Conservation (phyloP, 2,113 vertebrate species). For the Craseonycteris thonglongyai region DNA sequence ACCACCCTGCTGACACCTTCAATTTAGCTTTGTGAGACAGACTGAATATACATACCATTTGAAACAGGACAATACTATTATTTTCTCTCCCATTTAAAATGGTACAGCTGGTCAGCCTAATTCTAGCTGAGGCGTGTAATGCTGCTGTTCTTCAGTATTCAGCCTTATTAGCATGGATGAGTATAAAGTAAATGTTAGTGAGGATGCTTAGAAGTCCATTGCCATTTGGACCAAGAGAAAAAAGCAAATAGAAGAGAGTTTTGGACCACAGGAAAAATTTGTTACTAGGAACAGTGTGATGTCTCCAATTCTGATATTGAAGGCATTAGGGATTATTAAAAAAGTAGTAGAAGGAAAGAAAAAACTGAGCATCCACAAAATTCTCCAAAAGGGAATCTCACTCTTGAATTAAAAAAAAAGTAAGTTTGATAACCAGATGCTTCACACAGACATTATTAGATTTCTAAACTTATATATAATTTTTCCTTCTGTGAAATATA, state of each 20-base stretch:
- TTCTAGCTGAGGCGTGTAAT: slow-evolving; percentile 87
- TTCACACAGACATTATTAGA: slow-evolving; percentile 79
- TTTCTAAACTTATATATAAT: not conserved
- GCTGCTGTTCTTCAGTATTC: slow-evolving; percentile 88
- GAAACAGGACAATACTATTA: no score
- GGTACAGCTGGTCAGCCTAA: no score
- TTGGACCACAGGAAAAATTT: slow-evolving; percentile 80
- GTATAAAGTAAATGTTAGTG: not conserved
- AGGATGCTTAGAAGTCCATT: not conserved
- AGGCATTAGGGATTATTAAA: slow-evolving; percentile 84
- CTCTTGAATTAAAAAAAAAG: slow-evolving; percentile 86
- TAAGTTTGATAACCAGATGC: slow-evolving; percentile 87
- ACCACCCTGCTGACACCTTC: no score
- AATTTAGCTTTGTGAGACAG: no score
- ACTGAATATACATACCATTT: no score
- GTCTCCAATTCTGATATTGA: slow-evolving; percentile 88
- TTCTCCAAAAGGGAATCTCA: slow-evolving; percentile 83
- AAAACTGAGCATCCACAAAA: slow-evolving; percentile 83
- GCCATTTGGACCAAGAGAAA: not conserved
- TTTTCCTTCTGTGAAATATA: slow-evolving; percentile 20
- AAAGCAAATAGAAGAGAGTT: not conserved
- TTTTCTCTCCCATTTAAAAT: no score
- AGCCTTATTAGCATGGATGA: slow-evolving; percentile 90
- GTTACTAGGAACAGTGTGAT: slow-evolving; percentile 87
- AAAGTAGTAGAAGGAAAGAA: slow-evolving; percentile 87